Conservation (phyloP, 2,113 vertebrate genomes). For the Noturus placidus region DNA sequence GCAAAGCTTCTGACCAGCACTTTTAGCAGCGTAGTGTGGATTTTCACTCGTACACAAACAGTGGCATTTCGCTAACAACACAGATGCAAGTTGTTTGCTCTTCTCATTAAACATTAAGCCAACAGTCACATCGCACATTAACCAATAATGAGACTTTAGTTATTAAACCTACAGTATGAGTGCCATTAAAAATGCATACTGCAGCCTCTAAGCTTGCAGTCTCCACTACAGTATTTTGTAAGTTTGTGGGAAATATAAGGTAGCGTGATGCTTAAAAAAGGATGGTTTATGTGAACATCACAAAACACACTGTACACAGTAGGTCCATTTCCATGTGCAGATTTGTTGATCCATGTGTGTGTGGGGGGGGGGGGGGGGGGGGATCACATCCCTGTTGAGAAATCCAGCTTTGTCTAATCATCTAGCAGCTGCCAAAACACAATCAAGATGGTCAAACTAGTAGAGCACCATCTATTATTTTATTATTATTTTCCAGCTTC, state of each 20-base stretch:
- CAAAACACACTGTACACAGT: slow-evolving; percentile 26
- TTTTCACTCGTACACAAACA: slow-evolving; percentile 19
- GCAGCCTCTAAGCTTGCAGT: slow-evolving; percentile 21
- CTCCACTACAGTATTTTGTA: neutral
- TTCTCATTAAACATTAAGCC: slow-evolving; percentile 29
- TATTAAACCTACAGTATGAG: slow-evolving; percentile 25
- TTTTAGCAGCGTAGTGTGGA: neutral
- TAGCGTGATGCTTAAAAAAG: slow-evolving; percentile 4
- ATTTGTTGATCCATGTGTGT: slow-evolving; percentile 39
- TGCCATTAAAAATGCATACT: slow-evolving; percentile 19
- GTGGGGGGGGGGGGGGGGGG: too few species aligned
- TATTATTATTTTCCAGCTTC: neutral
- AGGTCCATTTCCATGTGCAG: slow-evolving; percentile 27
- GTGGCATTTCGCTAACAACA: slow-evolving; percentile 30
- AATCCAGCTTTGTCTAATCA: neutral
- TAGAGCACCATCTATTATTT: neutral
- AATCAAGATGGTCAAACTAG: neutral
- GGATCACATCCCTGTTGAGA: neutral
- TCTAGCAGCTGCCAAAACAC: neutral
- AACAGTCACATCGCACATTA: slow-evolving; percentile 17
- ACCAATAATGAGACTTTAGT: slow-evolving; percentile 24
- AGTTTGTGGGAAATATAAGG: slow-evolving; percentile 6
- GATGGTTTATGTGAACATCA: neutral
- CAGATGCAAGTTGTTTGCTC: slow-evolving; percentile 33
- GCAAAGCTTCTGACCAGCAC: slow-evolving; percentile 9